Percentiles rank a stretch among this genome's conserved stretches.
These are phyloP conservation scores for Neoascia interrupta DNA, from an alignment of 2,888 invertebrate genomes.

Conservation along the genomic window DNA sequence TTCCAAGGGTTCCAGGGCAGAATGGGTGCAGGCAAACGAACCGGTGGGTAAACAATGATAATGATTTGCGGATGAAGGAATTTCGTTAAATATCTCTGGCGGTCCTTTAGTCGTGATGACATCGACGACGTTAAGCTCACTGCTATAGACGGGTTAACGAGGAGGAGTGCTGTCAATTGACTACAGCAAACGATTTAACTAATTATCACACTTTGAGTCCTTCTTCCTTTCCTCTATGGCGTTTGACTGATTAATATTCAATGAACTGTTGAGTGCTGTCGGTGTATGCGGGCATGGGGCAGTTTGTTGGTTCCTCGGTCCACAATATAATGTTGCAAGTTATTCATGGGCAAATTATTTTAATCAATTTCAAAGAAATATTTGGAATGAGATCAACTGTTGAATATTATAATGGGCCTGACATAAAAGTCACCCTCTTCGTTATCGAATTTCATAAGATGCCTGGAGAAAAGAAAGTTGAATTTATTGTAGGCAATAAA, in stretches of 20 bases:
- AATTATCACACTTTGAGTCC: conserved; percentile 49
- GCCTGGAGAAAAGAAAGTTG: too few relatives aligned
- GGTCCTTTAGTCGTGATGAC: not conserved
- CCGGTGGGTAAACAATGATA: conserved; percentile 41
- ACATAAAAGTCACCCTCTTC: too few relatives aligned
- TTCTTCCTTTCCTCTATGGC: conserved; percentile 11
- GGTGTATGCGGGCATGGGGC: too few relatives aligned
- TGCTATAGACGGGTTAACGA: not conserved
- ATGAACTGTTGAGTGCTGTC: too few relatives aligned
- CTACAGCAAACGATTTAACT: conserved; percentile 34
- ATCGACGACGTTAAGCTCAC: not conserved
- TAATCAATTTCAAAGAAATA: conserved; percentile 38
- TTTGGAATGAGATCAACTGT: conserved; percentile 27
- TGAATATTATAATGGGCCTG: conserved; percentile 26
- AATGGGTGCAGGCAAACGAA: conserved; percentile 26
- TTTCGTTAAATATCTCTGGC: conserved; percentile 20
- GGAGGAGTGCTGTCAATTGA: conserved; percentile 26
- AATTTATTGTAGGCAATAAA: too few relatives aligned
- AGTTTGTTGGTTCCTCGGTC: too few relatives aligned
- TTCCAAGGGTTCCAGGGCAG: not conserved
- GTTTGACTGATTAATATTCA: conserved; percentile 55
- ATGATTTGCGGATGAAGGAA: conserved; percentile 55
- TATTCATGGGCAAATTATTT: conserved; percentile 15
- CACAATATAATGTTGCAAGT: not conserved
- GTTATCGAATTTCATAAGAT: too few relatives aligned